A percentile compares a stretch with the other conserved stretches of the same genome.
These are phyloP conservation scores for Drosophila melanosoma DNA, from an alignment of 2,888 invertebrate genomes.

Conservation along the genomic window DNA sequence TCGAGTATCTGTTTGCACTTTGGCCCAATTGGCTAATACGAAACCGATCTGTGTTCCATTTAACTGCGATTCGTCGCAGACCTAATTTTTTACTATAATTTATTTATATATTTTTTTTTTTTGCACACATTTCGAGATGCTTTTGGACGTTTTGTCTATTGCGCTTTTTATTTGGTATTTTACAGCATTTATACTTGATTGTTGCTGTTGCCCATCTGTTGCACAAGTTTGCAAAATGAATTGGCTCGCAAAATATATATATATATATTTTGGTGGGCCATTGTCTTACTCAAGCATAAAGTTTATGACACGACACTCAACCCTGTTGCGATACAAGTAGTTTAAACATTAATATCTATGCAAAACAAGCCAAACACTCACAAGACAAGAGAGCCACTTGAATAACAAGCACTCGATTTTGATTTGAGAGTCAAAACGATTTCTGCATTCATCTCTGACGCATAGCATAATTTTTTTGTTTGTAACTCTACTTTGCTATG, in stretches of 20 bases:
- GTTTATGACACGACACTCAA: conserved; percentile 59
- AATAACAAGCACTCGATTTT: conserved; percentile 8
- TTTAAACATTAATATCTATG: conserved; percentile 62
- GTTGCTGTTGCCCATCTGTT: conserved; percentile 31
- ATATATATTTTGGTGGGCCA: conserved; percentile 32
- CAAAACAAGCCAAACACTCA: conserved; percentile 49
- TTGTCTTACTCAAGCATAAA: conserved; percentile 78
- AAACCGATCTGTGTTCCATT: conserved; percentile 66
- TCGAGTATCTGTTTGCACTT: conserved; percentile 49
- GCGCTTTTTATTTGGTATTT: conserved; percentile 29
- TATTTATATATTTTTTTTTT: conserved; percentile 30
- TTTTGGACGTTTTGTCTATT: conserved; percentile 22
- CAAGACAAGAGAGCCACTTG: conserved; percentile 36
- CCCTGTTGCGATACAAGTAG: conserved; percentile 45
- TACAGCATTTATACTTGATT: conserved; percentile 5
- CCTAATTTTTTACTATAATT: conserved; percentile 32
- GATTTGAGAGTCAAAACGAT: conserved; percentile 22
- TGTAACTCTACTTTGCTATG: neutral
- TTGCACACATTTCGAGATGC: conserved; percentile 59
- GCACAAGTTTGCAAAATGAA: conserved; percentile 71
- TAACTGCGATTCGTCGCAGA: conserved; percentile 62
- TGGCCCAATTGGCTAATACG: conserved; percentile 40
- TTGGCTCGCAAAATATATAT: conserved; percentile 47
- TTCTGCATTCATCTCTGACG: conserved; percentile 47
- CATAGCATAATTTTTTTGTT: conserved; percentile 4